Percentiles rank a stretch among this genome's conserved stretches.
These are phyloP conservation scores for Bombyx mori DNA, from an alignment of 1,140 invertebrate genomes.

Conservation along the genomic window ASM3026992v2 NC_085108.1:4589001-4589500, in stretches of 20 bases:
- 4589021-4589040: too few relatives aligned
- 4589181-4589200: slow-evolving; percentile 40
- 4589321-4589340: slow-evolving; percentile 9
- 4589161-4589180: slow-evolving; percentile 30
- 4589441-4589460: slow-evolving; percentile 5
- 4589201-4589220: slow-evolving; percentile 57
- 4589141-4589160: slow-evolving; percentile 33
- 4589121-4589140: neutral
- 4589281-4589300: slow-evolving; percentile 3
- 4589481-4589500: too few relatives aligned
- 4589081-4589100: too few relatives aligned
- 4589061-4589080: too few relatives aligned
- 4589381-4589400: slow-evolving; percentile 27
- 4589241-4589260: slow-evolving; percentile 57
- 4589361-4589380: slow-evolving; percentile 29
- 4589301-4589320: slow-evolving; percentile 10
- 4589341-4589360: slow-evolving; percentile 15
- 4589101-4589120: too few relatives aligned
- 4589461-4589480: too few relatives aligned
- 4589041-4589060: too few relatives aligned
- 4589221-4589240: slow-evolving; percentile 45
- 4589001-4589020: too few relatives aligned
- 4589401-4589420: slow-evolving; percentile 63
- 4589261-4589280: slow-evolving; percentile 26
- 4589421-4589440: slow-evolving; percentile 67